A percentile compares a stretch with the other conserved stretches of the same genome.
phyloP scores from a whole-genome alignment of 1,140 invertebrate genomes.

The Saxidomus purpurata region DNA sequence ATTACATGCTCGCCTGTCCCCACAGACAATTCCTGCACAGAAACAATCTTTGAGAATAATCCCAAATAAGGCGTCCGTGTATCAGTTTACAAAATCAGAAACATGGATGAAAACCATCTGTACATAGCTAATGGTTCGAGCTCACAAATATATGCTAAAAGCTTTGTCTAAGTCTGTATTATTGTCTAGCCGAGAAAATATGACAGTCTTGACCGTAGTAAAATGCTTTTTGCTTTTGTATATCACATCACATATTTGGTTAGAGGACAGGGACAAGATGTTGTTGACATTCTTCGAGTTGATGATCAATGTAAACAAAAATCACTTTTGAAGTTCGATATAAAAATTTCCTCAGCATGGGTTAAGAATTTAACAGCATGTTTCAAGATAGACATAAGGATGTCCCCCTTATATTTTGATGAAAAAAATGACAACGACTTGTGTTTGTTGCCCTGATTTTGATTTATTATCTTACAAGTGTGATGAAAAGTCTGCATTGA shows the following conservation, averaged over 20 bases:
- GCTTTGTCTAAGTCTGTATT: too few species aligned
- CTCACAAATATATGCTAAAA: too few species aligned
- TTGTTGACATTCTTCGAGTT: too few species aligned
- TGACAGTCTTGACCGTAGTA: too few species aligned
- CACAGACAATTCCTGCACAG: neutral
- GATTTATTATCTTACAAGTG: slow-evolving; percentile 20
- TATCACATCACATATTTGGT: too few species aligned
- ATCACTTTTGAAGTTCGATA: neutral
- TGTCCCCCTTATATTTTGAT: neutral
- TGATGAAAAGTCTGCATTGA: neutral
- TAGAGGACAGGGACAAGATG: too few species aligned
- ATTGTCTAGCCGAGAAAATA: too few species aligned
- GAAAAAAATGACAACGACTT: neutral
- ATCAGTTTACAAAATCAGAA: neutral
- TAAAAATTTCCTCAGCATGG: neutral
- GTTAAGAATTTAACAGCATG: slow-evolving; percentile 11
- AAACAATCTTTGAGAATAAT: neutral
- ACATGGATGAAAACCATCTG: too few species aligned
- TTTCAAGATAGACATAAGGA: neutral
- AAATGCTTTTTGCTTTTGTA: too few species aligned
- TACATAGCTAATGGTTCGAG: too few species aligned
- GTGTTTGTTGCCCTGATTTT: neutral
- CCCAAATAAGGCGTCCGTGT: neutral
- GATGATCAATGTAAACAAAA: neutral
- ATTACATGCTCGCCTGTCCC: neutral